Evolutionary conservation across 2,797 vertebrate species (phyloP), one percentile per base, ranked within the genome.

Genomic region (Cynodonichthys magdalenae): DNA sequence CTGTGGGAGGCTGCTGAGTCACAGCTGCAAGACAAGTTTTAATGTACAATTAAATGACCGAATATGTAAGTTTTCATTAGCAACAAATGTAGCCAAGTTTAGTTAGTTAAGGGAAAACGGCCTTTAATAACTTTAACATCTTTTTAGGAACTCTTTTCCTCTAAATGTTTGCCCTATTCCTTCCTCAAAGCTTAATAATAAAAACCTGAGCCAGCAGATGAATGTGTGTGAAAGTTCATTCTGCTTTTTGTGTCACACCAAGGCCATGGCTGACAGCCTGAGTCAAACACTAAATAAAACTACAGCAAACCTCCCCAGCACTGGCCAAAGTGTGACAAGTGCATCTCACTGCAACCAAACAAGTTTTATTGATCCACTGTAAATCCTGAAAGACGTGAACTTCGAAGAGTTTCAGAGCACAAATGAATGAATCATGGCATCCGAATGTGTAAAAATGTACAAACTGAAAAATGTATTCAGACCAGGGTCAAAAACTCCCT

Each of bases 401-500:
- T 75, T 66, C 66, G 78, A 48, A 63, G 66, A 75, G 59, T 86
- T 87, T 75, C 71, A 72, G 66, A 63, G 45, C 66, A 42, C 63
- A 74, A 52, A 49, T 65, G 68, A 67, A 75, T 48, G 19, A 63
- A 69, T 58, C n/a, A 48, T 46, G 71, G 73, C 81, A 76, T 80
- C 76, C 77, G 63, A 72, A 83, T 85, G 66, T 75, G 72, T 74
- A 84, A 77, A 24, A 2, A 24, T 2, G 24, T 24, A 24, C 24
- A 24, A 24, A 24, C 3, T 24, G 3, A 24, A 24, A 24, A 24
- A 24, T 2, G 2, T 12, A 39, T 12, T 39, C 75, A 73, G 74
- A 71, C 78, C 45, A 67, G 87, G 90, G 90, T 94, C 92, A 92
- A 75, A 87, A 82, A 77, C 81, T 88, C 74, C 79, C 89, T 89